Evolutionary conservation across 2,888 invertebrate genomes (phyloP), one percentile per base, ranked within the genome.

Genomic region (Melanophora roralis): DNA sequence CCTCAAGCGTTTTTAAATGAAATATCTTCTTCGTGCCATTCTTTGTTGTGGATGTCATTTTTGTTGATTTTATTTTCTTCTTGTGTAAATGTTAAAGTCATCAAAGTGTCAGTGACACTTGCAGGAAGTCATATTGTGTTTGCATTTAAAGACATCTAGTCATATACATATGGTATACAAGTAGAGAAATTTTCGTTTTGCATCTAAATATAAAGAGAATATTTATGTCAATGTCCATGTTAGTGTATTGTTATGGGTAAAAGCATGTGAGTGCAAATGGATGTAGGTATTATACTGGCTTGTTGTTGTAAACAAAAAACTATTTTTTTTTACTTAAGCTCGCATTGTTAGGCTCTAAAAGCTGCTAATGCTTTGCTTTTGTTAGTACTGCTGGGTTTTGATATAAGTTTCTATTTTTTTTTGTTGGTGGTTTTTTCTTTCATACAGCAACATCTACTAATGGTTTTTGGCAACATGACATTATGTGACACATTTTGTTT

Each of bases 51-150:
- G 43, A 38, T 53, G 2, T 55, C 47, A 36, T 53, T 53, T 2
- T 55, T 53, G 12, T 62, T 62, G 23, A 43, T 40, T 32, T 38
- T 60, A 19, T 36, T 36, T 43, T 38, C 53, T 60, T 34, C 27
- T 34, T 40, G 40, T 73, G 74, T 75, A 51, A 38, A 62, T 74
- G 65, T 67, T 79, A n/a, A n/a, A n/a, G 75, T 79, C 79, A 75
- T 67, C 79, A 79, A 65, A 79, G 71, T 79, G 79, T 80, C 79
- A 80, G 34, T 80, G 79, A 75, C 79, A 80, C 74, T 79, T 69
- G 38, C 75, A 80, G 79, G 79, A 80, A 80, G 75, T 80, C 79
- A 67, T 65, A 64, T 80, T 62, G 60, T 75, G 55, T 74, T 59
- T 68, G 19, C 40, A 68, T 12, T 9, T 9, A 55, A 7, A 55